These are phyloP conservation scores for Lithodes maja DNA, from an alignment of 2,888 invertebrate species.

Conservation along the genomic window DNA sequence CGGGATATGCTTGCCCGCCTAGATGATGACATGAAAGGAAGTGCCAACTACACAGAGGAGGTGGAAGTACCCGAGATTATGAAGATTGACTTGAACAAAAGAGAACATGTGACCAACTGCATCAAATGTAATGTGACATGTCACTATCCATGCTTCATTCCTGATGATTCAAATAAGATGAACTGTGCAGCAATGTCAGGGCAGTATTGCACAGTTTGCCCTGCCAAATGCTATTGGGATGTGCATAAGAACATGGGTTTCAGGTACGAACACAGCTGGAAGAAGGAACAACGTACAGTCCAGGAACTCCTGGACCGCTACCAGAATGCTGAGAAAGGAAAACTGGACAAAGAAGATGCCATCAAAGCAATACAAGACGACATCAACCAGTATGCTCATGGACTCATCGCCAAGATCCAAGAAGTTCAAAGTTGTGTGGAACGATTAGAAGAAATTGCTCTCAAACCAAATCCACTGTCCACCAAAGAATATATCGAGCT, in stretches of 20 bases:
- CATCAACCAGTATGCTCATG: constrained; percentile 49
- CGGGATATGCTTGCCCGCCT: constrained; percentile 65
- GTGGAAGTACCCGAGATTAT: constrained; percentile 69
- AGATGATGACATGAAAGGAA: constrained; percentile 64
- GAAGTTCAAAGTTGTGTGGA: constrained; percentile 31
- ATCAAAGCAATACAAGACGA: constrained; percentile 61
- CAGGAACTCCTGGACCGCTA: constrained; percentile 71
- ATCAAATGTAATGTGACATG: constrained; percentile 72
- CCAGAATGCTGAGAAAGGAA: constrained; percentile 63
- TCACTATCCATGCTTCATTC: constrained; percentile 71
- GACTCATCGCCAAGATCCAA: constrained; percentile 55
- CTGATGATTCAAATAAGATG: constrained; percentile 71
- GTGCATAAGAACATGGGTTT: constrained; percentile 60
- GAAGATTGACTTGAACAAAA: constrained; percentile 47
- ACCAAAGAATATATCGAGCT: constrained; percentile 72
- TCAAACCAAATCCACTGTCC: constrained; percentile 71
- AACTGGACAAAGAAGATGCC: constrained; percentile 51
- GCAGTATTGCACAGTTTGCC: constrained; percentile 59
- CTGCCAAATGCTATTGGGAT: constrained; percentile 63
- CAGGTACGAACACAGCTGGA: constrained; percentile 47
- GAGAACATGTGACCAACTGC: constrained; percentile 72
- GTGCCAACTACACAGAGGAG: constrained; percentile 70
- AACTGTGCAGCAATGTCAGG: constrained; percentile 70
- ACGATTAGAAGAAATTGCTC: constrained; percentile 71
- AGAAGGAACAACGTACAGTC: constrained; percentile 68